Conservation (phyloP, 2,113 vertebrate genomes). For the Camelus dromedarius region DNA sequence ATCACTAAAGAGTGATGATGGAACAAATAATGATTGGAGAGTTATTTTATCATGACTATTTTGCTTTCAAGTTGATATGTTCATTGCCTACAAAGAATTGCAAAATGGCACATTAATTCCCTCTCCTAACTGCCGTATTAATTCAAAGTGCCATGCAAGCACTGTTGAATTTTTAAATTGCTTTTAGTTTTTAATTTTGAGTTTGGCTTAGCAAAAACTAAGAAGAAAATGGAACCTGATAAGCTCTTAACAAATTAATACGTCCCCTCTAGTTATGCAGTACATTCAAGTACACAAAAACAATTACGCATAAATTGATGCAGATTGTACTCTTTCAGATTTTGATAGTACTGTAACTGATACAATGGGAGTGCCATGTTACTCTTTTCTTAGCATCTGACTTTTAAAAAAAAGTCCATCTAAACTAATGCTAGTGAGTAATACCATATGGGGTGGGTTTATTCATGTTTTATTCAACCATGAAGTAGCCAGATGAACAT, state of each 20-base stretch:
- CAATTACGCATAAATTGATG: background rate
- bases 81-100: background rate
- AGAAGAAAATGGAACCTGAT: background rate
- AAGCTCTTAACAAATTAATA: conserved; percentile 29
- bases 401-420: background rate
- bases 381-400: conserved; percentile 32
- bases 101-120: background rate
- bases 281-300: background rate
- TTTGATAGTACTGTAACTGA: background rate
- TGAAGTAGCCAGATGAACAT: background rate
- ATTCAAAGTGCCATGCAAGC: background rate
- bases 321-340: background rate
- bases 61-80: background rate
- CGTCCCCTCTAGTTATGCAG: background rate
- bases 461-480: conserved; percentile 40
- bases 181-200: conserved; percentile 55
- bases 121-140: background rate
- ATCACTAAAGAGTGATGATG: background rate
- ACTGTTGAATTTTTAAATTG: background rate
- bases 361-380: background rate
- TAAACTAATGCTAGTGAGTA: background rate
- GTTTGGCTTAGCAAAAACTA: conserved; percentile 45
- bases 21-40: background rate
- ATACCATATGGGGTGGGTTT: background rate
- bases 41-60: background rate